Base-by-base conservation (phyloP, 2,888 invertebrate species). In the Aphodius sticticus region DNA sequence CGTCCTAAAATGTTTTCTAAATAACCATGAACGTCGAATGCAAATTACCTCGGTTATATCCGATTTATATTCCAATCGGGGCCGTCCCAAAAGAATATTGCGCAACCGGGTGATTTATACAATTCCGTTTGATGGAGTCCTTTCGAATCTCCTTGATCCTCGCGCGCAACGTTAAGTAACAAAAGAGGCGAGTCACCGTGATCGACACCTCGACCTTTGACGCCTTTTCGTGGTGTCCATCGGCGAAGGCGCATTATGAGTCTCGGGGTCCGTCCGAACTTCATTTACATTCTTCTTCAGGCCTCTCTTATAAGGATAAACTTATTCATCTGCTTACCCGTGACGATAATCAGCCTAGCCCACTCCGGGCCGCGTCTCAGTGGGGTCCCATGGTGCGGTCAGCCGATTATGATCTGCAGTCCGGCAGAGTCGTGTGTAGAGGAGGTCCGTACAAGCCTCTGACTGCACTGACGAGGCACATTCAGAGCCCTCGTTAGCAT, bases 401-500 rank as follows among this genome's bases (percentile, higher is more conserved):
- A 81, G 78, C 78, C 80, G 81, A 82, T 82, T 81, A 76, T 75
- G 81, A 82, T 82, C 81, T 81, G 80, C 80, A 79, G 82, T 82
- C 81, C 79, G 53, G 53, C 53, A 53, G 53, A 26, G 26, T 26
- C 26, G 26, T 26, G 77, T 76, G 71, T 76, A 80, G 80, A 82
- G 81, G 82, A 81, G 81, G 81, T 79, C 80, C 82, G 76, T 76
- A 78, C 72, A 37, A 70, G 70, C 12, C 53, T 53, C 53, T 36
- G 70, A 80, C 70, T 79, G 72, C 76, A 79, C 82, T 82, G 85
- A 86, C 85, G 83, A 83, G 83, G 85, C 85, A 84, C 81, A 85
- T 85, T 85, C 84, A 82, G 83, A 15, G 12, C 53, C 72, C 84
- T 85, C 83, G 84, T 85, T 86, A 84, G 84, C 84, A 85, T 86